Base-by-base conservation (phyloP, 2,113 vertebrate species). In the Zingel zingel region DNA sequence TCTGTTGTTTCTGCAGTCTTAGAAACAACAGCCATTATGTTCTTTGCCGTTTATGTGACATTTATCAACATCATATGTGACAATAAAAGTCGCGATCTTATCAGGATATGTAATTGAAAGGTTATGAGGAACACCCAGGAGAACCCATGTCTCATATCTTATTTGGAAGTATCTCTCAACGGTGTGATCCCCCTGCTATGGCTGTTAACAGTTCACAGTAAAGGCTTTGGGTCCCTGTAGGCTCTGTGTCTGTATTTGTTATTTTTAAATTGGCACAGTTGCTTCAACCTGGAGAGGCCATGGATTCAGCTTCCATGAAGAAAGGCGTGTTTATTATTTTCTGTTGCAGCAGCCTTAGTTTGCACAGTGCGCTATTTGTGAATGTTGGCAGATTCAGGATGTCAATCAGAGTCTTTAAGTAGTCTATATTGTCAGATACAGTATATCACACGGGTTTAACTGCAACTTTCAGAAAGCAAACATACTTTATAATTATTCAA, bases 41-140 rank as follows among this genome's bases (percentile, higher is more conserved):
- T 74, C 33, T 64, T 56, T 57, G 47, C 80, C n/a, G 75, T 88
- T 90, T 87, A 85, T 66, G 59, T 89, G 83, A 85, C 88, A 87
- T 87, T 88, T 90, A 88, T 86, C 84, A 84, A 70, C 89, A 89
- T 89, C 74, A 82, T 18, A 58, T 86, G 82, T 79, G 82, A 92
- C 90, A 91, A 72, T 81, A 61, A 84, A 86, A 84, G 80, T 59
- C 51, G 1, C 57, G 25, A 64, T 83, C 66, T 84, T 86, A 87
- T 87, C 70, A 81, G 65, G 83, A 71, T 86, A 63, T 61, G 75
- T 88, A 86, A 90, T 86, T 88, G 84, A 88, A 90, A 80, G 79
- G 47, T 89, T 92, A 86, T 50, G 58, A 85, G 82, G 53, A 88
- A 81, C 78, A 79, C 85, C 81, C 81, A 36, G 62, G 76, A 86